Base-by-base conservation (phyloP, 2,797 vertebrate genomes). In the Acanthiza pusilla region DNA sequence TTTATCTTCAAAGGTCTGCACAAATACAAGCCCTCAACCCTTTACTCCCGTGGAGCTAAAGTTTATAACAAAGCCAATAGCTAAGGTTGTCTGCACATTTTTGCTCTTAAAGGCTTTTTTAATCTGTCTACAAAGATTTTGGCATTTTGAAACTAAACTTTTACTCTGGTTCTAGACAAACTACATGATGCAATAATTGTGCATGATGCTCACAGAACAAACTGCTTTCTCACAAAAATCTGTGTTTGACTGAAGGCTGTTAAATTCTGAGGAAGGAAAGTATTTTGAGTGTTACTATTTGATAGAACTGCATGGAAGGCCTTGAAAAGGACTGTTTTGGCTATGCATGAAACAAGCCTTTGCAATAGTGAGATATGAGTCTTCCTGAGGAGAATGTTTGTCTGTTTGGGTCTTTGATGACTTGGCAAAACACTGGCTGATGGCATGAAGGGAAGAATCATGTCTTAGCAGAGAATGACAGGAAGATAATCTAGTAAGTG, bases 331-430 rank as follows among this genome's bases (percentile, higher is more conserved):
- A 45, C 47, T 83, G 7, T 91, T 94, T 93, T 94, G 91, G 81
- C 72, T 92, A 51, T 85, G 26, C 50, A 80, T 80, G 63, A 94
- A 93, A 82, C 36, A 86, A 85, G 4, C 3, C 17, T 92, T 83
- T 88, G 79, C 42, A 68, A n/a, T 7, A 47, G 57, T 27, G 62
- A 88, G 91, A 71, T 85, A 82, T 16, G 65, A 75, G 40, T 91
- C 77, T 95, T 92, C 79, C 81, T 53, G 75, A 78, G 78, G 89
- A 54, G 36, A 89, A 68, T 75, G 36, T 91, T 94, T 95, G 32
- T 65, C 80, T 86, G 47, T 68, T 65, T 88, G 54, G 68, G n/a
- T 54, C 84, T 89, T 91, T 80, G 78, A 91, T 91, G 82, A 51
- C 91, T 89, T 95, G 87, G 45, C 68, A 93, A 92, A 96, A 72